Conservation (phyloP, 2,113 vertebrate species). For the Zosterops japonicus region DNA sequence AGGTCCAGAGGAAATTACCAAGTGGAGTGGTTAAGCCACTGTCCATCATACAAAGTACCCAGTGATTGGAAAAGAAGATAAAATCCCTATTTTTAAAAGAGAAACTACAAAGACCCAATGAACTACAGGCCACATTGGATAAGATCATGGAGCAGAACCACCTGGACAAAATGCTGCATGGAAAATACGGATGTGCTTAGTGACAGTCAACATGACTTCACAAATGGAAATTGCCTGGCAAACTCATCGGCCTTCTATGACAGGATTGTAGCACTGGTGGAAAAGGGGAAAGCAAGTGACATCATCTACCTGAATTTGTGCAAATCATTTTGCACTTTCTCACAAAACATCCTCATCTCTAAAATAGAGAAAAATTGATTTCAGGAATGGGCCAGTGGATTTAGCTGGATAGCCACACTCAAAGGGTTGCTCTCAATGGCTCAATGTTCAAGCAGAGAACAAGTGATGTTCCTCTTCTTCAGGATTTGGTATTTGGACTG, state of each 20-base stretch:
- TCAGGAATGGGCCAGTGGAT: background rate
- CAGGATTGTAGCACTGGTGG: too few species aligned
- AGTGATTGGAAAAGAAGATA: background rate
- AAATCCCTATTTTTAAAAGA: background rate
- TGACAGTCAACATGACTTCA: background rate
- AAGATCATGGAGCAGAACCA: background rate
- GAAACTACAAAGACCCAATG: background rate
- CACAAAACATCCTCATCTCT: background rate
- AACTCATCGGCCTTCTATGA: background rate
- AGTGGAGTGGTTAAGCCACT: background rate
- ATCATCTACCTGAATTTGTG: background rate
- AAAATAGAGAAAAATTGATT: background rate
- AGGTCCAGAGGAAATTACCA: background rate
- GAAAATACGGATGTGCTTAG: background rate
- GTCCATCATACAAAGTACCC: background rate
- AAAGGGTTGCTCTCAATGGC: background rate
- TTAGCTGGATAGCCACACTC: background rate
- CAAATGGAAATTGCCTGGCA: background rate
- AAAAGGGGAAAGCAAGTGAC: background rate
- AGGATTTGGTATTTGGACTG: background rate
- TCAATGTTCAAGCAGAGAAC: rapidly evolving
- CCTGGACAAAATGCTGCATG: background rate
- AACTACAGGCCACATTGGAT: rapidly evolving
- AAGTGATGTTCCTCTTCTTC: background rate
- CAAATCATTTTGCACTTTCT: background rate